Evolutionary conservation across 1,140 invertebrate species (phyloP), one percentile per base, ranked within the genome.

Genomic region (Palaemon carinicauda): DNA sequence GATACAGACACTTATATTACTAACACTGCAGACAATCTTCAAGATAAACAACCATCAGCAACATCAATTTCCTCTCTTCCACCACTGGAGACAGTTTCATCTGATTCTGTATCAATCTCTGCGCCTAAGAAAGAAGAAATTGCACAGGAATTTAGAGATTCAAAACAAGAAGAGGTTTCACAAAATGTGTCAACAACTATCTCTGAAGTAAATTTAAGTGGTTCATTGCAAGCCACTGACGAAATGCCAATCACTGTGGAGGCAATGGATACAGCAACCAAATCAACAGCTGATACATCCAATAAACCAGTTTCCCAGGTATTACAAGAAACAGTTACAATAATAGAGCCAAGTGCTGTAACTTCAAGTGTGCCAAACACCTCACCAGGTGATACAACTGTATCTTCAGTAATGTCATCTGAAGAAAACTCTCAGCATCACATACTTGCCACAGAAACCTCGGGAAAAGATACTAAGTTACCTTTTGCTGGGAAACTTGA

Each of bases 31-130:
- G 41, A 41, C 3, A 41, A 7, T 41, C 41, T 41, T 41, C 41
- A 41, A 41, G 41, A 41, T 41, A 41, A 41, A 12, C 41, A 41
- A 41, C 41, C 65, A 27, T 80, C 54, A 3, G 31, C 73, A 17
- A 27, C 41, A 19, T 84, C 82, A 27, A 54, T 78, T 15, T 84
- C 41, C 27, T 84, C 82, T 50, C 74, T 84, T 65, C 82, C 82
- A 27, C 21, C 82, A 10, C 41, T 84, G 73, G 82, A 75, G 60
- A 50, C 52, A 15, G 73, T 27, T 56, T 65, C 50, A 29, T 31
- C 51, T 24, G 73, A 60, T 15, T 78, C 82, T n/a, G 24, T n/a
- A 65, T 15, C 65, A 65, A 31, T 65, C 15, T 17, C 65, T 14
- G 56, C 54, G 41, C 12, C 41, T 41, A 41, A 5, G 12, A 41